Conservation (phyloP, 2,888 invertebrate genomes). For the Nomada goodeniana region DNA sequence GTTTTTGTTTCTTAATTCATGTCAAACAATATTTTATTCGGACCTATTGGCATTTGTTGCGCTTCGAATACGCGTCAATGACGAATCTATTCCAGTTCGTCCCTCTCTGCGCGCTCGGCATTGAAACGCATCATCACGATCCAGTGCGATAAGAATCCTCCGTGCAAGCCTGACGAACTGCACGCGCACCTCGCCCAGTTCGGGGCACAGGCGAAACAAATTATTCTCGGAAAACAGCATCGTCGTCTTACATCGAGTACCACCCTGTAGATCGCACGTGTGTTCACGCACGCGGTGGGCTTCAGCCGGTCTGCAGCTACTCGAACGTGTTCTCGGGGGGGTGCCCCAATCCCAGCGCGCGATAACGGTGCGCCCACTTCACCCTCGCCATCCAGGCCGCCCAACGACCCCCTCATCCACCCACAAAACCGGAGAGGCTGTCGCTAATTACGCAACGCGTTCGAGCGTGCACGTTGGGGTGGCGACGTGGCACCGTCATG, state of each 20-base stretch:
- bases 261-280: conserved; percentile 68
- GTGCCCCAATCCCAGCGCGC: conserved; percentile 44
- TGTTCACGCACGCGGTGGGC: conserved; percentile 63
- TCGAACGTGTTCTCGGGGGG: conserved; percentile 60
- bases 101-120: no score
- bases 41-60: no score
- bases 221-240: not conserved
- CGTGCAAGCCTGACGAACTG: no score
- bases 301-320: conserved; percentile 59
- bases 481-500: conserved; percentile 68
- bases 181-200: no score
- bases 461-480: conserved; percentile 75
- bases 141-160: no score
- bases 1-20: no score
- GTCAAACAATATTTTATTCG: no score
- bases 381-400: conserved; percentile 61
- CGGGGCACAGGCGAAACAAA: no score
- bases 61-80: no score
- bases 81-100: no score
- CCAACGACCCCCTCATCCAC: conserved; percentile 63
- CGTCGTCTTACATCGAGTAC: conserved; percentile 33
- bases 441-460: conserved; percentile 79
- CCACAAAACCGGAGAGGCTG: conserved; percentile 74
- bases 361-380: conserved; percentile 61
- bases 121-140: no score